Conservation (phyloP, 2,113 vertebrate genomes). For the Romanogobio albipinnatus region DNA sequence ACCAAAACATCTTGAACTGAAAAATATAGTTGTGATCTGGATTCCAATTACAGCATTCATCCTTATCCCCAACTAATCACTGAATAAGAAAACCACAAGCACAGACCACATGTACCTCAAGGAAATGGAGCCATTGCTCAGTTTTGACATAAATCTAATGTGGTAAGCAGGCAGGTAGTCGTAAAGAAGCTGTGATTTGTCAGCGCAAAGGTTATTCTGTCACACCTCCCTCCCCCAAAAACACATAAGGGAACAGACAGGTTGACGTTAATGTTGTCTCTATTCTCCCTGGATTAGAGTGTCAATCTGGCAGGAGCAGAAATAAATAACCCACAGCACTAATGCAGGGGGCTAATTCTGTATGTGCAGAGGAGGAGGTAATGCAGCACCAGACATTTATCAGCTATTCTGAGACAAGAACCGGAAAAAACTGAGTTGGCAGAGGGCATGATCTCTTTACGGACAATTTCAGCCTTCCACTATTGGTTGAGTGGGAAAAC, state of each 20-base stretch:
- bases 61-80: not conserved
- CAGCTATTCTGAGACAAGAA: slow-evolving; percentile 26
- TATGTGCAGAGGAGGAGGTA: not conserved
- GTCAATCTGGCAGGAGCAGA: slow-evolving; percentile 24
- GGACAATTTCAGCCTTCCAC: slow-evolving; percentile 7
- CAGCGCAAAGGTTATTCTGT: slow-evolving; percentile 25
- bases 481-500: not conserved
- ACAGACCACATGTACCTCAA: not conserved
- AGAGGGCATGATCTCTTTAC: not conserved
- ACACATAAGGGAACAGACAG: slow-evolving; percentile 17
- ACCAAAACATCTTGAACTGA: not conserved
- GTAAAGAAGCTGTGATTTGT: slow-evolving; percentile 40
- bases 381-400: slow-evolving; percentile 44
- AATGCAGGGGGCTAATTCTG: slow-evolving; percentile 16
- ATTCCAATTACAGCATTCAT: not conserved
- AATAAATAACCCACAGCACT: slow-evolving; percentile 27
- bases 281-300: slow-evolving; percentile 30
- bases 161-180: not conserved
- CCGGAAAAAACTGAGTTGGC: slow-evolving; percentile 19
- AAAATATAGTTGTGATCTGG: not conserved
- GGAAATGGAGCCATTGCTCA: slow-evolving; percentile 21
- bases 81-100: not conserved
- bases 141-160: slow-evolving; percentile 22
- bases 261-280: slow-evolving; percentile 38
- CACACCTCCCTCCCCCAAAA: not conserved